Base-by-base conservation (phyloP, 2,797 vertebrate species). In the Anniella stebbinsi region DNA sequence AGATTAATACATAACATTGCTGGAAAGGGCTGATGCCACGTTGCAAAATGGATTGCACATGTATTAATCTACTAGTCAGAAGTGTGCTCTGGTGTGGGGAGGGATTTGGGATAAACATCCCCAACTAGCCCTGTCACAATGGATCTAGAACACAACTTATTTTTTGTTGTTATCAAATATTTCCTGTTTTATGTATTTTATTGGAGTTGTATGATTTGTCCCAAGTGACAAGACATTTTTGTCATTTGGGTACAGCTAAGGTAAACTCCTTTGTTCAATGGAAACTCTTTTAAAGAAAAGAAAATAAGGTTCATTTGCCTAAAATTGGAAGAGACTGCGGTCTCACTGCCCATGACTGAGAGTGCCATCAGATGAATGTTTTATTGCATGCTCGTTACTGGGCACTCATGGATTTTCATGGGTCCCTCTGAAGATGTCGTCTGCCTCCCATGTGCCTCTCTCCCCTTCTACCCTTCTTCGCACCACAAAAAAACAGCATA, bases 41-140 rank as follows among this genome's bases (percentile, higher is more conserved):
- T 89, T 94, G 92, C 91, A 94, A 94, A 95, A 92, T 83, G 94
- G 92, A 93, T 92, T 88, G 83, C 92, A 93, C 86, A 23, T 91
- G 82, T 89, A 92, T 94, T 94, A 94, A 91, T 78, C 15, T 92
- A 83, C 90, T 94, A 93, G 91, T 95, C 91, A 94, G 17, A 92
- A 67, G 38, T 66, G 13, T 38, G 48, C 38, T 93, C 82, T 94
- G 80, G 93, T 81, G 33, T 28, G 88, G 48, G 93, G 83, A 87
- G 90, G 45, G 48, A 45, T 80, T 87, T 80, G 38, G 57, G 21
- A 51, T 73, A 91, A 80, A 51, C 1, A 73, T 90, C 70, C 70
- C 51, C 12, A 82, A 6, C 17, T 25, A 23, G 88, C 25, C n/a
- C 36, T 86, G 17, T 51, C 83, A 87, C 76, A 78, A 80, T 72